A percentile compares a stretch with the other conserved stretches of the same genome.
These are phyloP conservation scores for Argya squamiceps DNA, from an alignment of 2,797 vertebrate species.

Conservation along the genomic window DNA sequence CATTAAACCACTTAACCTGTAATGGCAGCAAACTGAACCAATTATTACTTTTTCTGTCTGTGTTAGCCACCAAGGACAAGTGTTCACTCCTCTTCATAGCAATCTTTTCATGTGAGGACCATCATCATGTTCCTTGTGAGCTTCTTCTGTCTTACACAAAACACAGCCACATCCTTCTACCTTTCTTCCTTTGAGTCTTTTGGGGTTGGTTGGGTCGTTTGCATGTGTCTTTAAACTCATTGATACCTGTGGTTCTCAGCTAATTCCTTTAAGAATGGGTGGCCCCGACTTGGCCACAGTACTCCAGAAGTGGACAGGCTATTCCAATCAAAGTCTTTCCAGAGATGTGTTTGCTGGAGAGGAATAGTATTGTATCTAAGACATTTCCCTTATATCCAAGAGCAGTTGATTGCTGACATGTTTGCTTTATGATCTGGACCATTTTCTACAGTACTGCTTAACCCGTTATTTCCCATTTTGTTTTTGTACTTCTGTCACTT, in stretches of 20 bases:
- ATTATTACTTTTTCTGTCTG: neutral
- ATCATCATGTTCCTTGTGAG: neutral
- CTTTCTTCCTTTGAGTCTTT: neutral
- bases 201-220: neutral
- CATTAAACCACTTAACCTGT: neutral
- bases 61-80: neutral
- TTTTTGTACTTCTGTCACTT: neutral
- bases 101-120: neutral
- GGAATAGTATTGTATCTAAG: neutral
- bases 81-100: neutral
- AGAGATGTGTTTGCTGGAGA: neutral
- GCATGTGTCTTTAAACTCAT: neutral
- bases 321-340: neutral
- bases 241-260: neutral
- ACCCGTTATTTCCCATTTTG: neutral
- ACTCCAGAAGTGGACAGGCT: neutral
- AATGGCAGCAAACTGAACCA: neutral
- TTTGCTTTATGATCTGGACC: neutral
- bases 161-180: neutral
- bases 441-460: neutral
- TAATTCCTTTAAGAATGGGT: neutral
- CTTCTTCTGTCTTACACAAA: neutral
- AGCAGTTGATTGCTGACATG: neutral
- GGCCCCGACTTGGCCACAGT: neutral
- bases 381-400: neutral